Conservation (phyloP, 2,888 invertebrate genomes). For the Ommatoiulus sabulosus region DNA sequence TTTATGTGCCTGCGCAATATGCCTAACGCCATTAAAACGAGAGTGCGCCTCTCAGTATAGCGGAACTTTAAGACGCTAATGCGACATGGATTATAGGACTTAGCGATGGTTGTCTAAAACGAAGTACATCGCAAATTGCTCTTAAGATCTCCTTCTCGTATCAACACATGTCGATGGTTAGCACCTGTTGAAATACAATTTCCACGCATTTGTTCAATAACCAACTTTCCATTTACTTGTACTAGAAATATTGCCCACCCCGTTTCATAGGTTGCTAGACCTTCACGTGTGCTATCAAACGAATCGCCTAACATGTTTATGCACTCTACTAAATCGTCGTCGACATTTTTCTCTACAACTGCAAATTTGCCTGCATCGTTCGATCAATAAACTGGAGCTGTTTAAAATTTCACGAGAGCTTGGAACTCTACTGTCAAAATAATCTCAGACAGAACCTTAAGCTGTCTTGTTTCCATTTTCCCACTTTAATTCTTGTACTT, state of each 20-base stretch:
- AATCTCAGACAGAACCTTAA: conserved; percentile 31
- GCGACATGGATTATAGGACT: neutral
- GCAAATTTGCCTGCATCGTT: neutral
- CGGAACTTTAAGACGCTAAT: neutral
- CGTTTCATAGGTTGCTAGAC: neutral
- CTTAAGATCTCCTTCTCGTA: neutral
- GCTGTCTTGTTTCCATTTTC: conserved; percentile 1
- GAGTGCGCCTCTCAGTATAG: neutral
- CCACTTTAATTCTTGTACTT: neutral
- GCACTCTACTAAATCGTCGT: conserved; percentile 30
- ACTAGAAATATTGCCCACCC: neutral
- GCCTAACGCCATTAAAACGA: neutral
- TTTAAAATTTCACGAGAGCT: conserved; percentile 26
- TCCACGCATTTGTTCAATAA: neutral
- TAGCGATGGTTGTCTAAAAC: neutral
- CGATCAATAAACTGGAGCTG: conserved; percentile 39
- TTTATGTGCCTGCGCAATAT: neutral
- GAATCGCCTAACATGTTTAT: conserved; percentile 40
- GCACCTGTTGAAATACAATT: conserved; percentile 18
- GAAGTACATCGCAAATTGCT: neutral
- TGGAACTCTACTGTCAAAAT: conserved; percentile 14
- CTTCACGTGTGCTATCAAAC: conserved; percentile 5
- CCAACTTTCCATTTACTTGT: neutral
- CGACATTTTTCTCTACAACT: neutral
- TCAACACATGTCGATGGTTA: neutral